A percentile compares a stretch with the other conserved stretches of the same genome.
phyloP scores from a whole-genome alignment of 2,888 invertebrate genomes.

The Sinelater perroti region DNA sequence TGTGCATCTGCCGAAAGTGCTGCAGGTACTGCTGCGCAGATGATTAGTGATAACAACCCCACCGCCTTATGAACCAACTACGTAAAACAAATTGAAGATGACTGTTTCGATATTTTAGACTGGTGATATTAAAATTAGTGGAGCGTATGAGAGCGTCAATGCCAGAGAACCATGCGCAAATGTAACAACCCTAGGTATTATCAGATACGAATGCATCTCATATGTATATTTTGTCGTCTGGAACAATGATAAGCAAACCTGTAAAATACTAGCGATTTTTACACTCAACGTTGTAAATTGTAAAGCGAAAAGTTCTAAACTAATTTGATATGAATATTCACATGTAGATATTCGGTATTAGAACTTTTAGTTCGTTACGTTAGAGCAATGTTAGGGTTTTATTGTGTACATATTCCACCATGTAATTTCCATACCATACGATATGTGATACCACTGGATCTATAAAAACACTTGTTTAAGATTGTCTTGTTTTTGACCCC shows the following conservation, averaged over 20 bases:
- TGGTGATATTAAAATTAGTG: conserved; percentile 38
- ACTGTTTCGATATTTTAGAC: conserved; percentile 33
- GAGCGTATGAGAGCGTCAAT: conserved; percentile 21
- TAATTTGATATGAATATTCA: conserved; percentile 38
- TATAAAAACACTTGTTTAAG: conserved; percentile 44
- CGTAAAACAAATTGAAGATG: conserved; percentile 24
- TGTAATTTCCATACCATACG: conserved; percentile 46
- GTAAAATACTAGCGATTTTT: conserved; percentile 37
- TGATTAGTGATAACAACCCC: conserved; percentile 41
- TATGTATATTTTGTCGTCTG: conserved; percentile 25
- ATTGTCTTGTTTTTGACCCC: not conserved
- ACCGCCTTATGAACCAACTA: conserved; percentile 31
- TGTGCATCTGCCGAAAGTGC: conserved; percentile 57
- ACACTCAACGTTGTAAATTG: conserved; percentile 38
- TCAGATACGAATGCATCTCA: conserved; percentile 18
- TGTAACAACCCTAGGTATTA: conserved; percentile 18
- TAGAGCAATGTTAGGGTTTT: conserved; percentile 36
- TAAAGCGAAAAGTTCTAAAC: conserved; percentile 39
- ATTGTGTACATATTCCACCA: conserved; percentile 44
- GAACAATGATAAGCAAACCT: conserved; percentile 17
- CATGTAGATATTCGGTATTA: conserved; percentile 32
- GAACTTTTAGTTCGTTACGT: conserved; percentile 21
- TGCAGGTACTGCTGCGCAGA: conserved; percentile 56
- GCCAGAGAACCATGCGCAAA: conserved; percentile 4
- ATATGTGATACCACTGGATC: conserved; percentile 46